Percentiles rank a stretch among this genome's conserved stretches.
Conservation (phyloP, 2,113 vertebrate genomes). For the Alaudala cheleensis region DNA sequence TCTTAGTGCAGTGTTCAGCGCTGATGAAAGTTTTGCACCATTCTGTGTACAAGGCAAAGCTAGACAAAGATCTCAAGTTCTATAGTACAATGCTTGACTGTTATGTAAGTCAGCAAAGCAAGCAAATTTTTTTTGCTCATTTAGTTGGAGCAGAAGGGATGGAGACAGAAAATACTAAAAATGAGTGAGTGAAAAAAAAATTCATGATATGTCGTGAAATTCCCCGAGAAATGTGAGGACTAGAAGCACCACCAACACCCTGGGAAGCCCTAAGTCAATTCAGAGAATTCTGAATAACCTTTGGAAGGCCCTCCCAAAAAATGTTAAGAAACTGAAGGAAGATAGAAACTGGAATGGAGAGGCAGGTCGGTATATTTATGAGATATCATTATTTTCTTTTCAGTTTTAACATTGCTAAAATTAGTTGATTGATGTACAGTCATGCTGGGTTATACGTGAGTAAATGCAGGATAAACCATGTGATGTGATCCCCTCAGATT, state of each 20-base stretch:
- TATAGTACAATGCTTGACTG: neutral
- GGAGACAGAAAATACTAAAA: neutral
- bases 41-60: neutral
- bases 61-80: neutral
- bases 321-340: neutral
- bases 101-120: neutral
- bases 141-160: neutral
- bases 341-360: neutral
- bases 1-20: accelerated
- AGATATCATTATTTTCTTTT: slow-evolving; percentile 51
- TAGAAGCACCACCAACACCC: neutral
- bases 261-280: neutral
- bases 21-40: neutral
- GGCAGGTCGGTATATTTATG: neutral
- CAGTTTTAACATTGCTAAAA: slow-evolving; percentile 61
- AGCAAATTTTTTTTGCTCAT: neutral
- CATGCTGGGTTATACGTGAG: slow-evolving; percentile 64
- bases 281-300: neutral
- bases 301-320: neutral
- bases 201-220: neutral
- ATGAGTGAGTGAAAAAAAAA: neutral
- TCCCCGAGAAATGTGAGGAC: neutral
- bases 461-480: slow-evolving; percentile 57
- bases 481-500: slow-evolving; percentile 63
- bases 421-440: slow-evolving; percentile 67